Conservation (phyloP, 2,888 invertebrate genomes). For the Metacarcinus magister region DNA sequence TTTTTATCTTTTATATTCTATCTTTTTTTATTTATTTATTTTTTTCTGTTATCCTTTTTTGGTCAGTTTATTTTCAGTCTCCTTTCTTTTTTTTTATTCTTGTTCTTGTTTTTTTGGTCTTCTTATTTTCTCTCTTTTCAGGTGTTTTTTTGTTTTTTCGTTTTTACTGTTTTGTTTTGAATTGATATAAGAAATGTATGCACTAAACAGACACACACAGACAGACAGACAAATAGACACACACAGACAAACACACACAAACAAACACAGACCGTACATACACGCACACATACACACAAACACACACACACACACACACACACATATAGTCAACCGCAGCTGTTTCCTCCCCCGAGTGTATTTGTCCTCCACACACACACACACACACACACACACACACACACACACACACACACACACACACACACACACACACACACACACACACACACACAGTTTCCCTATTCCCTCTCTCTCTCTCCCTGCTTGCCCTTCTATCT, state of each 20-base stretch:
- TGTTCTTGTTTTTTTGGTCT: neutral
- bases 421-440: slow-evolving; percentile 26
- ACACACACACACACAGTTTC: slow-evolving; percentile 5
- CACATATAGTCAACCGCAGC: neutral
- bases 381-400: neutral
- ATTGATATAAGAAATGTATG: too few species aligned
- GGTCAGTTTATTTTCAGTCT: neutral
- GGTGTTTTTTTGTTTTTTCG: too few species aligned
- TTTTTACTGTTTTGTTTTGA: too few species aligned
- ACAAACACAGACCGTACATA: neutral
- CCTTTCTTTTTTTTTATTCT: neutral
- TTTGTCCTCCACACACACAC: too few species aligned
- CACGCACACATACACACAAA: neutral
- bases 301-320: neutral
- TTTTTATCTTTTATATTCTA: neutral
- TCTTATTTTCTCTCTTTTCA: too few species aligned
- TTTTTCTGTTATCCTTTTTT: neutral
- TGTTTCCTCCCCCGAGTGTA: neutral
- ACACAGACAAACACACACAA: neutral
- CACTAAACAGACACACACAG: too few species aligned
- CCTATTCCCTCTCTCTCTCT: neutral
- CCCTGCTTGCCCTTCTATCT: neutral
- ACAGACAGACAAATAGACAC: too few species aligned
- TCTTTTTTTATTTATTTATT: neutral
- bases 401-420: slow-evolving; percentile 26